A percentile compares a stretch with the other conserved stretches of the same genome.
phyloP scores from a whole-genome alignment of 2,888 invertebrate genomes.

The Busseola fusca region DNA sequence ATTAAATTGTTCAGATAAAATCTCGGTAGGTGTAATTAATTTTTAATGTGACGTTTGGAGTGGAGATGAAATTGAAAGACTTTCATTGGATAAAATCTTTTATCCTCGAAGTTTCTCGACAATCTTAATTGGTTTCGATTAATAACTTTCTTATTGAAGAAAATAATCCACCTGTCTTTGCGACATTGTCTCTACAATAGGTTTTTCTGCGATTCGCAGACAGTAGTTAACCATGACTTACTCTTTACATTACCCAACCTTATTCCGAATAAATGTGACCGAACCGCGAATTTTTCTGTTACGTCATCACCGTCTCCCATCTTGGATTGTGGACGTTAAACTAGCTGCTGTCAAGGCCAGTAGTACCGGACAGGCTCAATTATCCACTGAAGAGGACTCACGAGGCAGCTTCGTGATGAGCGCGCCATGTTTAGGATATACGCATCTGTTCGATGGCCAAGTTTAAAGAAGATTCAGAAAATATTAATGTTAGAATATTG shows the following conservation, averaged over 20 bases:
- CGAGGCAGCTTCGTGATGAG: constrained; percentile 46
- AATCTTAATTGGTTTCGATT: not conserved
- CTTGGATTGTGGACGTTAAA: constrained; percentile 50
- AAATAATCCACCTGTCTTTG: constrained; percentile 4
- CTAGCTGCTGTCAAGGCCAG: constrained; percentile 68
- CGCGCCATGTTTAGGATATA: constrained; percentile 42
- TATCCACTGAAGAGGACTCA: constrained; percentile 67
- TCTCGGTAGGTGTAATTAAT: constrained; percentile 24
- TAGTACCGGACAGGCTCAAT: constrained; percentile 69
- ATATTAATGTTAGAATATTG: too few relatives aligned
- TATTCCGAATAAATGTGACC: constrained; percentile 37
- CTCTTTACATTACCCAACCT: constrained; percentile 37
- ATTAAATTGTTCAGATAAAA: constrained; percentile 32
- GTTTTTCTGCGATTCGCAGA: constrained; percentile 6
- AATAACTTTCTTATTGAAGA: not conserved
- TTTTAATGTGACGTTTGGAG: constrained; percentile 36
- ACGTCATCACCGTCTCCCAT: constrained; percentile 54
- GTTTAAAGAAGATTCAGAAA: not conserved
- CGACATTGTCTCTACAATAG: not conserved
- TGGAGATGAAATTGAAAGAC: constrained; percentile 19
- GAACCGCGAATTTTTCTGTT: constrained; percentile 41
- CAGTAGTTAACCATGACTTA: constrained; percentile 54
- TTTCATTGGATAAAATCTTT: constrained; percentile 9
- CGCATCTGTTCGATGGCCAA: constrained; percentile 1
- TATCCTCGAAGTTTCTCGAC: not conserved